Evolutionary conservation across 2,797 vertebrate genomes (phyloP).

Genomic region (Microtus obscurus): DNA sequence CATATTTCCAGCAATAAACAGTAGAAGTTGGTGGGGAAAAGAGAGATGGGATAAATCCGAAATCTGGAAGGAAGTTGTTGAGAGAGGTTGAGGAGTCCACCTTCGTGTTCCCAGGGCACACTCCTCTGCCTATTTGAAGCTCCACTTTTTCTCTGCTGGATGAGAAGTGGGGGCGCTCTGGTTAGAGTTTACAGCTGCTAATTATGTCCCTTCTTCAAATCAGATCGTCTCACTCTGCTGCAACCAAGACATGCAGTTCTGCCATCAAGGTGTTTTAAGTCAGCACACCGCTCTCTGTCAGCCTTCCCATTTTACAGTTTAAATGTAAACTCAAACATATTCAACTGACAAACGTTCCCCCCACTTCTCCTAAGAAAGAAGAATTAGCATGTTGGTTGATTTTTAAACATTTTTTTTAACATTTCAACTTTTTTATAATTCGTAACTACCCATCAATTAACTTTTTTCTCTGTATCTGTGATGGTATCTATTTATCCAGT

Average conservation of each 20-base stretch:
- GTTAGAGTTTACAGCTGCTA: background rate
- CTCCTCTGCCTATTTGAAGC: background rate
- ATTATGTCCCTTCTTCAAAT: background rate
- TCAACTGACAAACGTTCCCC: background rate
- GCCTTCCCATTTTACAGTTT: background rate
- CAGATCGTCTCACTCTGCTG: background rate
- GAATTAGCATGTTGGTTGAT: background rate
- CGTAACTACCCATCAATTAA: constrained; percentile 6
- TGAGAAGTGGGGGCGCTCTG: background rate
- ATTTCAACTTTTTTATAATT: constrained; percentile 45
- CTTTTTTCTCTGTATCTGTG: background rate
- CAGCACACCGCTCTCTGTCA: background rate
- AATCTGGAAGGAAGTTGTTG: background rate
- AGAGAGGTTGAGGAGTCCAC: background rate
- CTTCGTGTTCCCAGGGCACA: background rate
- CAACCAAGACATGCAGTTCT: background rate
- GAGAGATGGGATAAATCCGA: background rate
- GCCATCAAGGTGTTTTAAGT: background rate
- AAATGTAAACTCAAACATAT: background rate
- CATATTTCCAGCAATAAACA: background rate
- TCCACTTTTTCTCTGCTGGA: background rate
- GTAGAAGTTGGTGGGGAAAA: background rate
- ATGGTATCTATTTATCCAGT: constrained; percentile 41
- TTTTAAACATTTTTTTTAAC: constrained; percentile 19
- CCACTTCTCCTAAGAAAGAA: constrained; percentile 22